Percentiles rank a stretch among this genome's conserved stretches.
Conservation (phyloP, 2,113 vertebrate genomes). For the Mesoclemmys tuberculata region DNA sequence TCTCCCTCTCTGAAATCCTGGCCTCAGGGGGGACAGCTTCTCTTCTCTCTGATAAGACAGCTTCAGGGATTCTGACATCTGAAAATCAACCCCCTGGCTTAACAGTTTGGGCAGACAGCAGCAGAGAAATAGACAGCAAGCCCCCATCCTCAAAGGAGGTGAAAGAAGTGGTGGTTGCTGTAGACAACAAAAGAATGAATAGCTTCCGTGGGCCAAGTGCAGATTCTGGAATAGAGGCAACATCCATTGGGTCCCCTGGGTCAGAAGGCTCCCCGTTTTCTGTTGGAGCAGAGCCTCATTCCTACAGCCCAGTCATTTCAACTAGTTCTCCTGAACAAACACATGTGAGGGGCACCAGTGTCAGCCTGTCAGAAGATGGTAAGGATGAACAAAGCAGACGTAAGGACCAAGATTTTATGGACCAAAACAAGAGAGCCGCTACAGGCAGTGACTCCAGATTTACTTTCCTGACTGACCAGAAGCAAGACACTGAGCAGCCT, state of each 20-base stretch:
- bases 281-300: neutral
- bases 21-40: constrained; percentile 15
- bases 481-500: neutral
- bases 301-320: neutral
- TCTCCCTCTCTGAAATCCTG: constrained; percentile 46
- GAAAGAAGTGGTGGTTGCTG: constrained; percentile 78
- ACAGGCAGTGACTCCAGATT: constrained; percentile 67
- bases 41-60: constrained; percentile 31
- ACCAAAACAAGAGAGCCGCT: constrained; percentile 34
- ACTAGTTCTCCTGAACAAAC: neutral
- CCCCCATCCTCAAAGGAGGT: constrained; percentile 53
- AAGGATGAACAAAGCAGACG: neutral
- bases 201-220: neutral
- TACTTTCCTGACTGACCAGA: neutral
- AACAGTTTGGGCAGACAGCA: constrained; percentile 71
- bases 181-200: neutral
- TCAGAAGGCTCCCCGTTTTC: neutral
- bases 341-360: neutral
- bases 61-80: constrained; percentile 49
- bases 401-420: constrained; percentile 15
- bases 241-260: neutral
- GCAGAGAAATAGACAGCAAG: neutral
- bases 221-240: neutral
- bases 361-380: constrained; percentile 20
- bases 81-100: constrained; percentile 48